These are phyloP conservation scores for Carettochelys insculpta DNA, from an alignment of 2,113 vertebrate species.

Conservation along the genomic window DNA sequence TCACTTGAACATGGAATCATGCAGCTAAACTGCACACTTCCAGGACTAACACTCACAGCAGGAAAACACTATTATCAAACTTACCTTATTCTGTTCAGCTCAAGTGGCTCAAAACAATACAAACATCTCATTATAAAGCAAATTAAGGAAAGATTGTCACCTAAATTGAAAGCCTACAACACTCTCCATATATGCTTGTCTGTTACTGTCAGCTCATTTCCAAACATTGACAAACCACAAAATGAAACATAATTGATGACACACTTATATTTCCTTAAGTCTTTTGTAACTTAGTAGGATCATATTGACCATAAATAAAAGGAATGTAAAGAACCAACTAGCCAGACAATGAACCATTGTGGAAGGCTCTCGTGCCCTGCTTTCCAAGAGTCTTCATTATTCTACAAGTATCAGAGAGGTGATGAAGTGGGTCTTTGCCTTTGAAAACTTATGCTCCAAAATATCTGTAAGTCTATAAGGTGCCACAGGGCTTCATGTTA, in stretches of 20 bases:
- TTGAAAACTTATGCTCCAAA: no score
- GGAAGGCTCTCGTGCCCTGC: background rate
- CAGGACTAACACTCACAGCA: background rate
- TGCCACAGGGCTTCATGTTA: no score
- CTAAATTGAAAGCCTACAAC: background rate
- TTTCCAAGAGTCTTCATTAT: background rate
- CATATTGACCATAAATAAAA: background rate
- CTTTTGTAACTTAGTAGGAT: background rate
- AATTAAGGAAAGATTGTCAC: background rate
- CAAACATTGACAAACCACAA: background rate
- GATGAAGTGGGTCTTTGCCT: no score
- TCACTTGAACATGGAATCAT: background rate
- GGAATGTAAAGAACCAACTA: background rate
- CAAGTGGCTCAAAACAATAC: background rate
- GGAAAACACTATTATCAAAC: background rate
- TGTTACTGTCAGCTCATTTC: background rate
- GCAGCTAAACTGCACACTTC: no score
- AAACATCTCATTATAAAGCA: background rate
- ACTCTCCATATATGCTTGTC: background rate
- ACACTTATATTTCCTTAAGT: background rate
- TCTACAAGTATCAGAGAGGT: no score
- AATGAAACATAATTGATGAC: background rate
- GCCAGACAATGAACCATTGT: background rate
- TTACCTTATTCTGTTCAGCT: background rate
- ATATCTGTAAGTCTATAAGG: no score